These are phyloP conservation scores for Eleginops maclovinus DNA, from an alignment of 2,113 vertebrate genomes.

Conservation along the genomic window DNA sequence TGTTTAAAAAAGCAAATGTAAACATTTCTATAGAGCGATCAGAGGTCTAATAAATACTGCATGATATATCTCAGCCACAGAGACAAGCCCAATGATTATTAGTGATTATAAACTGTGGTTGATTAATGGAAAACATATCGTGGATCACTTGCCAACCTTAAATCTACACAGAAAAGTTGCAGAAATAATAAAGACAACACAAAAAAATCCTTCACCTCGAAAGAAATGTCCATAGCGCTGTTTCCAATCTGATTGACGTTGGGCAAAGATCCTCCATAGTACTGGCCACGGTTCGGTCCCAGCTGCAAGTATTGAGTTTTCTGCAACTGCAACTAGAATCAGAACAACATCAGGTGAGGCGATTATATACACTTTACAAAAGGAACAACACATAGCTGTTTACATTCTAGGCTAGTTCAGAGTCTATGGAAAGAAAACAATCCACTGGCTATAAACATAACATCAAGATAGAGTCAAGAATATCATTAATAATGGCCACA, in stretches of 20 bases:
- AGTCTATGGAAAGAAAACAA: background rate
- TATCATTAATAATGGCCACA: background rate
- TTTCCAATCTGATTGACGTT: slow-evolving; percentile 96
- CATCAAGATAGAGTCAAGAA: background rate
- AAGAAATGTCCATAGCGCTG: slow-evolving; percentile 87
- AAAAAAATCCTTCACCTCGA: slow-evolving; percentile 86
- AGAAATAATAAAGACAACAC: background rate
- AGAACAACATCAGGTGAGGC: slow-evolving; percentile 9
- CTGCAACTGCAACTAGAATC: slow-evolving; percentile 90
- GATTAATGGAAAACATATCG: background rate
- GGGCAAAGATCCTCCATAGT: slow-evolving; percentile 94
- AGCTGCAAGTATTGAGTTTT: slow-evolving; percentile 94
- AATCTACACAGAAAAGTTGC: background rate
- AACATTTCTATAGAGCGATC: slow-evolving; percentile 16
- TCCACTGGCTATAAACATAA: background rate
- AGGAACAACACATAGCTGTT: background rate
- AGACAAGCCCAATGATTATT: background rate
- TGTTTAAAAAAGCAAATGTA: slow-evolving; percentile 25
- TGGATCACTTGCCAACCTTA: background rate
- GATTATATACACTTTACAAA: background rate
- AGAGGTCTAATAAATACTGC: slow-evolving; percentile 8
- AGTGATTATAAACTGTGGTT: slow-evolving; percentile 6
- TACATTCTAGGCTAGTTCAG: background rate
- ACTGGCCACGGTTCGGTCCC: slow-evolving; percentile 92
- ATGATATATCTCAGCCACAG: slow-evolving; percentile 6